A percentile compares a stretch with the other conserved stretches of the same genome.
phyloP scores from a whole-genome alignment of 2,113 vertebrate species.

The Motacilla alba region DNA sequence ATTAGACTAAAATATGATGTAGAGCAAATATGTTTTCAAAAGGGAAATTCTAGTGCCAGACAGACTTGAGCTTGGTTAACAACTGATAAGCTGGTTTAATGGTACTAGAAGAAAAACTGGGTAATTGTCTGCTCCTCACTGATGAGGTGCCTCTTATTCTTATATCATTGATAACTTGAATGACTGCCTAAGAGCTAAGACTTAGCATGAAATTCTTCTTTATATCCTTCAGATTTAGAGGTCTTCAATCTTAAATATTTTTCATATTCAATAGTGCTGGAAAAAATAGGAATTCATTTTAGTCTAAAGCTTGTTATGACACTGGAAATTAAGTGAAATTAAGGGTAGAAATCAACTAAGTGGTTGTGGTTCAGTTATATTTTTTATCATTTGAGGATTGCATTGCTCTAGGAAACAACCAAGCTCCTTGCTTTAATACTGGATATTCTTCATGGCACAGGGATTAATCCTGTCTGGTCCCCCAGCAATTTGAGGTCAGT shows the following conservation, averaged over 20 bases:
- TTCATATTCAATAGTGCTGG: background rate
- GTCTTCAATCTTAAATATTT: background rate
- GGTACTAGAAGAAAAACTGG: background rate
- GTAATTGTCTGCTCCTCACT: background rate
- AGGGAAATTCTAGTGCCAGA: background rate
- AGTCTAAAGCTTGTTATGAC: background rate
- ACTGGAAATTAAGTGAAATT: background rate
- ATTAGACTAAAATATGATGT: background rate
- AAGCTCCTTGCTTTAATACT: background rate
- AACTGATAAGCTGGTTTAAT: background rate
- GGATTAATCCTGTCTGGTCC: background rate
- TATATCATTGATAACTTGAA: background rate
- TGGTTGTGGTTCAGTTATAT: background rate
- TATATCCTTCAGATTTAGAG: background rate
- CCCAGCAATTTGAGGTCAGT: background rate
- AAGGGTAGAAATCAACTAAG: background rate
- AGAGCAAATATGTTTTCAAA: background rate
- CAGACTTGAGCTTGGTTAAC: background rate
- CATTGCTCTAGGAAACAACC: background rate
- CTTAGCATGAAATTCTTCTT: background rate
- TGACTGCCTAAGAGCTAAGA: background rate
- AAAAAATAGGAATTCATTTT: background rate
- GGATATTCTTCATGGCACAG: background rate
- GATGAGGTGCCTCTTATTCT: background rate
- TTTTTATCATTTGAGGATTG: background rate